phyloP scores from a whole-genome alignment of 2,113 vertebrate genomes.

The Brachirus orientalis region DNA sequence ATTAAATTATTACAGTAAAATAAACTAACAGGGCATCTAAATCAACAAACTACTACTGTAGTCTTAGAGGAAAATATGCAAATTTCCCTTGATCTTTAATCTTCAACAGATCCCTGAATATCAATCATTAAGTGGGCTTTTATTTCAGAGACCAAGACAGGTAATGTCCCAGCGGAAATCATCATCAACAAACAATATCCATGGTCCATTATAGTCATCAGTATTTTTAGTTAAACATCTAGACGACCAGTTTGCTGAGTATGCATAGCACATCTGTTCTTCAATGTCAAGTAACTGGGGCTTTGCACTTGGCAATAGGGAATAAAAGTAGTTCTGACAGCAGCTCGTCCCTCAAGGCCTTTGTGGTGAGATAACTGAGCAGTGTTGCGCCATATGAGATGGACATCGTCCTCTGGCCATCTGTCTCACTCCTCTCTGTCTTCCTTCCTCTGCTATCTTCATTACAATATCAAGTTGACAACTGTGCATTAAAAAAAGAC shows the following conservation, averaged over 20 bases:
- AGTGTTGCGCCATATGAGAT: conserved; percentile 43
- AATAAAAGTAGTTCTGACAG: conserved; percentile 58
- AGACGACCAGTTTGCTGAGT: not conserved
- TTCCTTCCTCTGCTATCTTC: not conserved
- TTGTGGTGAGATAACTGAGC: conserved; percentile 58
- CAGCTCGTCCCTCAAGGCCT: conserved; percentile 56
- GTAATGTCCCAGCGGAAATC: no score
- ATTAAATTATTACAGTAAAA: no score
- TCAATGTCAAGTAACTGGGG: conserved; percentile 1
- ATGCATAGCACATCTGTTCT: no score
- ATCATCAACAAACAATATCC: no score
- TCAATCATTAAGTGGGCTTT: no score
- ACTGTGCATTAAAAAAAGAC: not conserved
- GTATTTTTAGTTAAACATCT: not conserved
- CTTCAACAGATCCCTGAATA: not conserved
- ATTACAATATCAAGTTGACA: not conserved
- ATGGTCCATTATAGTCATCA: no score
- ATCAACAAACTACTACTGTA: no score
- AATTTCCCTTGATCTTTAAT: no score
- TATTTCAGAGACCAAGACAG: no score
- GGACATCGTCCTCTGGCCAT: conserved; percentile 31
- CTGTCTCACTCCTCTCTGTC: not conserved
- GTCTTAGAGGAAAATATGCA: no score
- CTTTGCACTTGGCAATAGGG: not conserved
- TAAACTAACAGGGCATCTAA: no score